Base-by-base conservation (phyloP, 2,888 invertebrate genomes). In the Xestia ashworthii region DNA sequence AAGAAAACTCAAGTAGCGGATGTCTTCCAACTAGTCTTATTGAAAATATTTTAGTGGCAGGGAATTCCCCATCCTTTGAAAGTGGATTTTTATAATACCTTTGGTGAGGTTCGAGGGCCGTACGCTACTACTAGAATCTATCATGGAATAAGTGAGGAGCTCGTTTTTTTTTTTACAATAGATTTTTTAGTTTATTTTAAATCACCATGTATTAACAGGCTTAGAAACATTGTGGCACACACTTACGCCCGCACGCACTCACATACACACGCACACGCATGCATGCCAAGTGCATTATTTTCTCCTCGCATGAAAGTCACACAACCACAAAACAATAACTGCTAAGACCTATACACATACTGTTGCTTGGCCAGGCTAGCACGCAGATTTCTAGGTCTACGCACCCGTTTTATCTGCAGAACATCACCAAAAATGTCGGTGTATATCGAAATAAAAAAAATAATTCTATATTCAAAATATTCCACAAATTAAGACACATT, bases 21-120 rank as follows among this genome's bases (percentile, higher is more conserved):
- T 64, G 55, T 50, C 60, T 46, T 64, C 2, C 55, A 70, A 77
- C 32, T 71, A n/a, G 25, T 53, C 22, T 67, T 77, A 78, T 77
- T 72, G 72, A 60, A 82, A 81, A 77, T 70, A 69, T 58, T 82
- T 82, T 38, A 50, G 50, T 55, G 25, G 62, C 60, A n/a, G 62
- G 19, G 46, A 66, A 70, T 83, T 78, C 41, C 66, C 53, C 14
- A 46, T 70, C 66, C 53, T 11, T 73, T 50, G 16, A 62, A 55
- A 46, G n/a, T 5, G 50, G 62, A 72, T 72, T 70, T 60, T 70
- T 70, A 48, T 60, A 66, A 48, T 72, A 58, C 65, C 19, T 22
- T 83, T 72, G 66, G 48, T 66, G 48, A 25, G 53, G 48, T 38
- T 38, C 44, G 3, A 32, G 8, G 6, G 41, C 22, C 3, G 12